phyloP scores from a whole-genome alignment of 1,140 invertebrate species.

The Vanessa atalanta region DNA sequence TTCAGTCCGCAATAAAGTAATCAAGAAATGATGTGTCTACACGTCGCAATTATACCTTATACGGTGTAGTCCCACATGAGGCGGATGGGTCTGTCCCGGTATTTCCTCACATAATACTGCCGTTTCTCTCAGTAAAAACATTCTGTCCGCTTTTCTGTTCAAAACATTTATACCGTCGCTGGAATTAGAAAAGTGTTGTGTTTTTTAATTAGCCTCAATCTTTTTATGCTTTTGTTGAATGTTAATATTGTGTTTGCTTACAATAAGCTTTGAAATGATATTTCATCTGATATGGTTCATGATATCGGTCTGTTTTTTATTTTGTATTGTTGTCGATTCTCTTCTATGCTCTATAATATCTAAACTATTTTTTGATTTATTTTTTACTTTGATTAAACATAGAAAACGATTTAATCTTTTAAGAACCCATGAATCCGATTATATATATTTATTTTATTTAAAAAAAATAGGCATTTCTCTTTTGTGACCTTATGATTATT shows the following conservation, averaged over 20 bases:
- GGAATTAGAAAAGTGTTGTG: constrained; percentile 41
- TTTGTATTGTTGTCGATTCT: not conserved
- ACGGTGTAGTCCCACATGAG: constrained; percentile 49
- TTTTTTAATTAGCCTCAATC: constrained; percentile 43
- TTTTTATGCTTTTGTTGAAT: constrained; percentile 28
- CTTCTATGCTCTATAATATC: too few relatives aligned
- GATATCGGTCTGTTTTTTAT: not conserved
- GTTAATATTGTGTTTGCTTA: constrained; percentile 9
- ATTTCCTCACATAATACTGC: constrained; percentile 57
- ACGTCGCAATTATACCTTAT: constrained; percentile 45
- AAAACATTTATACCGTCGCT: constrained; percentile 36
- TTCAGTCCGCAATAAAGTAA: constrained; percentile 26
- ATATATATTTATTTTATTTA: too few relatives aligned
- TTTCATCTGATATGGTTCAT: not conserved
- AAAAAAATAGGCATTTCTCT: too few relatives aligned
- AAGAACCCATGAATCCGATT: too few relatives aligned
- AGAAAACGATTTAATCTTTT: too few relatives aligned
- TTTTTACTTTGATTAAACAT: too few relatives aligned
- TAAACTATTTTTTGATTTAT: too few relatives aligned
- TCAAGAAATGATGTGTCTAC: constrained; percentile 28
- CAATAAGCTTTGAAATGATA: not conserved
- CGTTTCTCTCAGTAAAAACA: constrained; percentile 53
- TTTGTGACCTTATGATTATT: too few relatives aligned
- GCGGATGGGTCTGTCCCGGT: constrained; percentile 52
- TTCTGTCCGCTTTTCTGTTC: constrained; percentile 34